These are phyloP conservation scores for Crocodylus rhombifer DNA, from an alignment of 2,797 vertebrate genomes.

Conservation along the genomic window DNA sequence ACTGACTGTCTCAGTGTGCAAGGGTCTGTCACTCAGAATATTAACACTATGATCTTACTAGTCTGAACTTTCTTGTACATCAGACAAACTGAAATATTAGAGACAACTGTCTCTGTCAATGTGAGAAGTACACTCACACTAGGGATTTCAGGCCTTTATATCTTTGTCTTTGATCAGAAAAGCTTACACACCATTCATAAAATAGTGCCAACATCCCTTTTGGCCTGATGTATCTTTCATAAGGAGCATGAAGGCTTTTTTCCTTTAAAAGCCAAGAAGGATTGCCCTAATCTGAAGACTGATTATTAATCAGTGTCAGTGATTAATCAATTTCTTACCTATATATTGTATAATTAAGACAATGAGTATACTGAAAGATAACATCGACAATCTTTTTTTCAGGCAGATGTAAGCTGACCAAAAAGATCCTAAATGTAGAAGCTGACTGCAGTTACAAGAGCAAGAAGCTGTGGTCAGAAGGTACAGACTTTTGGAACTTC, in stretches of 20 bases:
- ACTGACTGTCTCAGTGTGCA: neutral
- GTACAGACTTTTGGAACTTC: neutral
- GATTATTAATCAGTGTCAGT: neutral
- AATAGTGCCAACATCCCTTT: neutral
- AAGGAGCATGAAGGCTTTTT: neutral
- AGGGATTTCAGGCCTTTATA: neutral
- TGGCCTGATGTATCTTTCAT: neutral
- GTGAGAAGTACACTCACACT: neutral
- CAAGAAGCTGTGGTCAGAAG: neutral
- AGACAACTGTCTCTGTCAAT: neutral
- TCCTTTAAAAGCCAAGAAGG: neutral
- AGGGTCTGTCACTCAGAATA: neutral
- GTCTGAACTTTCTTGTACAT: neutral
- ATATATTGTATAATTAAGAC: neutral
- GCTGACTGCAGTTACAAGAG: neutral
- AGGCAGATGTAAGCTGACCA: neutral
- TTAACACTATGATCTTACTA: neutral
- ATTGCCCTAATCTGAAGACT: neutral
- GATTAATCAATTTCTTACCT: neutral
- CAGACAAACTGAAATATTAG: neutral
- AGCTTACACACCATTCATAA: neutral
- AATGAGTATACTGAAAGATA: neutral
- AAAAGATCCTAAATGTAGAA: neutral
- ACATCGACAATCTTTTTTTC: rapidly evolving
- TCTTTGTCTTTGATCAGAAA: neutral